Percentiles rank a stretch among this genome's conserved stretches.
phyloP scores from a whole-genome alignment of 2,888 invertebrate genomes.

The Entomobrya proxima region DNA sequence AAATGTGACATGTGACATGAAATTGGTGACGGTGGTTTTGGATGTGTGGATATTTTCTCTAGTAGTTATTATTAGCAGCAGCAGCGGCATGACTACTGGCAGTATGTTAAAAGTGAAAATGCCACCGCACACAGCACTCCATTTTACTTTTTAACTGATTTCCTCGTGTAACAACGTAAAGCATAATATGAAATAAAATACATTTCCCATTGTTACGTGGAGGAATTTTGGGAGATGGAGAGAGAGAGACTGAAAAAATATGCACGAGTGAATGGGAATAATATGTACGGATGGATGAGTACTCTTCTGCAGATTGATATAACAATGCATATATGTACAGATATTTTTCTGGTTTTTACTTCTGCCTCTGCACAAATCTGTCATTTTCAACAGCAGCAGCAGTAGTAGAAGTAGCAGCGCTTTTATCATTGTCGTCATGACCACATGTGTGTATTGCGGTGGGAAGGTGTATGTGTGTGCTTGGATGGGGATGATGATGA shows the following conservation, averaged over 20 bases:
- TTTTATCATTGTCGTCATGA: background rate
- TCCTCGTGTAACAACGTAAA: background rate
- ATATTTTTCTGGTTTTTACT: background rate
- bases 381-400: background rate
- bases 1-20: conserved; percentile 20
- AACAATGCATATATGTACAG: background rate
- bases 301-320: background rate
- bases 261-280: background rate
- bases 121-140: too few relatives aligned
- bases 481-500: conserved; percentile 24
- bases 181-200: too few relatives aligned
- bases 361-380: background rate
- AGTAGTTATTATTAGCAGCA: background rate
- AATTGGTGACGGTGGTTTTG: background rate
- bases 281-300: background rate
- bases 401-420: background rate
- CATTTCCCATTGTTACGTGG: conserved; percentile 1
- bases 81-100: background rate
- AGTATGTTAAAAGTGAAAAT: conserved; percentile 28
- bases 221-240: background rate
- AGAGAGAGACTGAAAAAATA: background rate
- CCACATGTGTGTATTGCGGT: conserved; percentile 17
- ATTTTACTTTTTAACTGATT: conserved; percentile 20
- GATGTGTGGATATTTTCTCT: conserved; percentile 7
- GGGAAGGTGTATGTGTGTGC: background rate